Percentiles rank a stretch among this genome's conserved stretches.
These are phyloP conservation scores for Chymomyza costata DNA, from an alignment of 1,140 invertebrate genomes.

Conservation along the genomic window DNA sequence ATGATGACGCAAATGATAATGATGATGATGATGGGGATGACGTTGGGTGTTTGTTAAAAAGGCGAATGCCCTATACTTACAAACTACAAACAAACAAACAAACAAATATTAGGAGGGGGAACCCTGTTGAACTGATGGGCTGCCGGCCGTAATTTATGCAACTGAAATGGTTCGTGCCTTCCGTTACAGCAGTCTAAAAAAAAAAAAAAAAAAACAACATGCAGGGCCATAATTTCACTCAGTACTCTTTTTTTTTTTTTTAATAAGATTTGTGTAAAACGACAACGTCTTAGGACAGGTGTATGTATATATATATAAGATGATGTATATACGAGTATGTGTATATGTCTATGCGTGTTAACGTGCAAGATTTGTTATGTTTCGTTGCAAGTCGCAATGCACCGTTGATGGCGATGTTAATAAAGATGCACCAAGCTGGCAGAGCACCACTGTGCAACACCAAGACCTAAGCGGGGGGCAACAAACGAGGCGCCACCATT, in stretches of 20 bases:
- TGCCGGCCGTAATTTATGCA: conserved; percentile 62
- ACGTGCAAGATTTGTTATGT: conserved; percentile 63
- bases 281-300: conserved; percentile 66
- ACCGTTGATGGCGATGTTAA: conserved; percentile 67
- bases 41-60: conserved; percentile 47
- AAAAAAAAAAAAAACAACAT: conserved; percentile 43
- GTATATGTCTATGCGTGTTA: conserved; percentile 23
- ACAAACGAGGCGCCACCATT: conserved; percentile 3
- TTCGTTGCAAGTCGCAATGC: conserved; percentile 51
- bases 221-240: conserved; percentile 52
- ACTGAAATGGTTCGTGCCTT: conserved; percentile 70
- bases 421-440: conserved; percentile 55
- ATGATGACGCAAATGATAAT: too few relatives aligned
- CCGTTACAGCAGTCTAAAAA: conserved; percentile 57
- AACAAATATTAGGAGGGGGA: conserved; percentile 18
- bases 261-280: conserved; percentile 69
- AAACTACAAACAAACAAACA: conserved; percentile 14
- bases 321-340: conserved; percentile 13
- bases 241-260: conserved; percentile 40
- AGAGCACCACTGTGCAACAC: too few relatives aligned
- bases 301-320: conserved; percentile 21
- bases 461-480: conserved; percentile 15
- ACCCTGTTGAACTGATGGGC: background rate
- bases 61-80: conserved; percentile 54
- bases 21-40: too few relatives aligned